Base-by-base conservation (phyloP, 53 echinoderm and acorn worm species). In the Henricia sp. region DNA sequence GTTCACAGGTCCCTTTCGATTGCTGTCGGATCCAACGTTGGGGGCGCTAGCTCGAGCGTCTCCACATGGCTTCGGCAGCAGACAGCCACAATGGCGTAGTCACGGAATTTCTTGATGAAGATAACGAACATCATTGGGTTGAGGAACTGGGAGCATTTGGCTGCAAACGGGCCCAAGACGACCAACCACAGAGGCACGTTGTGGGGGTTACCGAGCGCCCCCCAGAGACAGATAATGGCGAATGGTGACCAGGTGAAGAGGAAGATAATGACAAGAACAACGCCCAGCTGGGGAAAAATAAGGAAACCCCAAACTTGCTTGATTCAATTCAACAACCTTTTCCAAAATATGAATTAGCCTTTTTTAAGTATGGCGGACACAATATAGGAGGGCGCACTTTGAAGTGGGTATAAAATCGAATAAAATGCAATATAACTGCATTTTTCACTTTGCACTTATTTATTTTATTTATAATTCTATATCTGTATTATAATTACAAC, bases 231-330 rank as follows among this genome's bases (percentile, higher is more conserved):
- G 59, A 95, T 62, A 29, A 89, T 65, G 24, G 87, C 88, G 57
- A 89, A 88, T 21, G 91, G 88, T 16, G 86, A 60, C 95, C 95
- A 95, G 32, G 91, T 83, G 12, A 89, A 10, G 6, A 93, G 20
- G 84, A 95, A 93, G 39, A 91, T 13, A 28, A 91, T 32, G 4
- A 93, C 73, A 26, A 92, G 50, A 20, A 67, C 57, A 20, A 90
- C 72, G 11, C 95, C 90, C 82, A 95, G 27, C 95, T 95, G 77
- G 17, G 9, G 10, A 28, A 51, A 72, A 53, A 53, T 2, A n/a
- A n/a, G n/a, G n/a, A n/a, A n/a, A n/a, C n/a, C n/a, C n/a, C n/a
- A n/a, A n/a, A n/a, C n/a, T n/a, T n/a, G n/a, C n/a, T n/a, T n/a
- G n/a, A n/a, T n/a, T n/a, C n/a, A n/a, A n/a, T n/a, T n/a, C n/a